Base-by-base conservation (phyloP, 2,888 invertebrate species). In the Cryptosula pallasiana region DNA sequence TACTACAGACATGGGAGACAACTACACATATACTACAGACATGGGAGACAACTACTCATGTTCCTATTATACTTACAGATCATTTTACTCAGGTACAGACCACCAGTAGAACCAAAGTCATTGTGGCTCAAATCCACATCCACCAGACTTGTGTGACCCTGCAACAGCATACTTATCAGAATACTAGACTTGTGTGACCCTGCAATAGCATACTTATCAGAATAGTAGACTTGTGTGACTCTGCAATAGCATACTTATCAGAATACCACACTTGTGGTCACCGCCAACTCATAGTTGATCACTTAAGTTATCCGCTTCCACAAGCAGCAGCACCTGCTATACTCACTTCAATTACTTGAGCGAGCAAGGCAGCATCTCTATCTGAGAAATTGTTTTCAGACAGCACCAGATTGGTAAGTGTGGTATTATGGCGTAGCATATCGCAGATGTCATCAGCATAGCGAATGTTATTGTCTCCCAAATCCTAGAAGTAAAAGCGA, bases 21-120 rank as follows among this genome's bases (percentile, higher is more conserved):
- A n/a, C n/a, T n/a, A n/a, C n/a, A n/a, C n/a, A n/a, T n/a, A n/a
- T n/a, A n/a, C n/a, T n/a, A n/a, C n/a, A n/a, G n/a, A n/a, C n/a
- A n/a, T n/a, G n/a, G n/a, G n/a, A n/a, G n/a, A n/a, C n/a, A n/a
- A n/a, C n/a, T n/a, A n/a, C n/a, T n/a, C n/a, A n/a, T n/a, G n/a
- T n/a, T n/a, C n/a, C n/a, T n/a, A n/a, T n/a, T n/a, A n/a, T n/a
- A 75, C 80, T 77, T 74, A 81, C 81, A 76, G 69, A 82, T 76
- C 77, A 81, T 77, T 69, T 77, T 77, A 75, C 77, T 74, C 69
- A 82, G 79, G 16, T 73, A 71, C 0, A 74, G 72, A 13, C 78
- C 78, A 1, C 79, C 75, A 23, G 71, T 54, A 58, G 79, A 79
- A 1, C 81, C 79, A 73, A 82, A 80, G 25, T 75, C 71, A 72